Percentiles rank a stretch among this genome's conserved stretches.
Evolutionary conservation across 2,888 invertebrate genomes (phyloP).

Genomic region (Argynnis bischoffii): DNA sequence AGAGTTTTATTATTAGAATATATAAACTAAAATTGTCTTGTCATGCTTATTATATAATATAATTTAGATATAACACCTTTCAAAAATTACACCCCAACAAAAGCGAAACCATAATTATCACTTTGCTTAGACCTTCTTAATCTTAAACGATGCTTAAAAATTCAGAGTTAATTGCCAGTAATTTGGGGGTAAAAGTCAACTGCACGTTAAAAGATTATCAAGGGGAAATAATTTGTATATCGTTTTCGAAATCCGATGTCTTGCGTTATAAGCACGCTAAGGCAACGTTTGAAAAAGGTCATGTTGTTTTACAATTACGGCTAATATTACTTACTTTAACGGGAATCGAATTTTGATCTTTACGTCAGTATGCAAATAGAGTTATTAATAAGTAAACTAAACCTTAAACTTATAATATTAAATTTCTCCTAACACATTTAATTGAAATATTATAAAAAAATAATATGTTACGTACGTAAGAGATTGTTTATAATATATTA

Average conservation of each 20-base stretch:
- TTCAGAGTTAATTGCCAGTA: constrained; percentile 33
- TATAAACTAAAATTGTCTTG: constrained; percentile 1
- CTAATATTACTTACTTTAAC: no score
- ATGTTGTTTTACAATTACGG: background rate
- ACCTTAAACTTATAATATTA: no score
- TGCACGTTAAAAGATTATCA: constrained; percentile 22
- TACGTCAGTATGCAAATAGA: no score
- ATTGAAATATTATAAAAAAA: no score
- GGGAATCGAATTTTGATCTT: no score
- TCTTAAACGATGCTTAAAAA: constrained; percentile 28
- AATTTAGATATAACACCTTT: constrained; percentile 17
- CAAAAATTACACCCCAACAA: constrained; percentile 8
- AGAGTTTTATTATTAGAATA: background rate
- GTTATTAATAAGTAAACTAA: no score
- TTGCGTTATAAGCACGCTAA: background rate
- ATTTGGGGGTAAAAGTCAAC: constrained; percentile 25
- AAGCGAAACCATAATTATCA: constrained; percentile 8
- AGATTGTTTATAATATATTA: no score
- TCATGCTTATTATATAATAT: background rate
- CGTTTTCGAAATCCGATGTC: background rate
- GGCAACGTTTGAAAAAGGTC: no score
- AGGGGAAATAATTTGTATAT: constrained; percentile 8
- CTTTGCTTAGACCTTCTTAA: constrained; percentile 7
- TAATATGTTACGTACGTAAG: no score
- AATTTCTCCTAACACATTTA: no score